These are phyloP conservation scores for Clarias laeviceps DNA, from an alignment of 2,797 vertebrate species.

Conservation along the genomic window DNA sequence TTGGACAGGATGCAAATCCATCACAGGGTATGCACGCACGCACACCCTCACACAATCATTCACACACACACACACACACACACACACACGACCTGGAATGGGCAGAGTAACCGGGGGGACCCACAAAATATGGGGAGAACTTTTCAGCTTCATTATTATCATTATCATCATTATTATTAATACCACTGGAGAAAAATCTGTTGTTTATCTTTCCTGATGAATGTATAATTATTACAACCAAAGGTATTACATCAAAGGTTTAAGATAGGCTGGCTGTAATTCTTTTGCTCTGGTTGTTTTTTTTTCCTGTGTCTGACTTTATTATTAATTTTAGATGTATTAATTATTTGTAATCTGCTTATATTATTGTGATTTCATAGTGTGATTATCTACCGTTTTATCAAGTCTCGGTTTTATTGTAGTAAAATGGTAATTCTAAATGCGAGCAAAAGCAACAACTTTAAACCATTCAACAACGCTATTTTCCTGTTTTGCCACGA, in stretches of 20 bases:
- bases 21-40: too few relatives aligned
- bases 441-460: too few relatives aligned
- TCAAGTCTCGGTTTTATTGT: neutral
- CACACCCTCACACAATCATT: too few relatives aligned
- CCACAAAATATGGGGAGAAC: too few relatives aligned
- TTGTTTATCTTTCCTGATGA: neutral
- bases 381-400: neutral
- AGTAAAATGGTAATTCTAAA: neutral
- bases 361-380: neutral
- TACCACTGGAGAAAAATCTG: neutral
- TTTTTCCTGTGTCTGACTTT: neutral
- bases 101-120: too few relatives aligned
- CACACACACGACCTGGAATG: too few relatives aligned
- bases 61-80: too few relatives aligned
- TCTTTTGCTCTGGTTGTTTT: neutral
- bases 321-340: neutral
- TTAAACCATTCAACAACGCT: neutral
- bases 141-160: neutral
- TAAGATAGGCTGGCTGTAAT: neutral
- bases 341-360: neutral
- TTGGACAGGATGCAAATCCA: too few relatives aligned
- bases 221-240: neutral
- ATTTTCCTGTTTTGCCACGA: neutral
- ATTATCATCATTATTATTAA: neutral
- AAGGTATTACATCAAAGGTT: neutral